Evolutionary conservation across 2,797 vertebrate species (phyloP).

Genomic region (Toxotes lorentzi): DNA sequence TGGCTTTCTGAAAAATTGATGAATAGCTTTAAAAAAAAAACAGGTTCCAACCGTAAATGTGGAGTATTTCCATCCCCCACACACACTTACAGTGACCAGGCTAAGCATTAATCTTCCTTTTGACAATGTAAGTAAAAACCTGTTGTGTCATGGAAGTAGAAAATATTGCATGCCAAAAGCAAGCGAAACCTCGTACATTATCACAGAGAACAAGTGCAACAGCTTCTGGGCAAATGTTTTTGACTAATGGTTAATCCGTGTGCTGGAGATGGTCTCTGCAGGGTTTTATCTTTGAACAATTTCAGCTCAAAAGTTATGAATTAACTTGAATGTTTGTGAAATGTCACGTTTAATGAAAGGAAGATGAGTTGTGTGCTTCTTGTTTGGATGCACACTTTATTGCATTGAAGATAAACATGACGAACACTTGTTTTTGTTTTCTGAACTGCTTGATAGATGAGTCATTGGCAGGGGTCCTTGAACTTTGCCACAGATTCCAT

Average conservation of each 20-base stretch:
- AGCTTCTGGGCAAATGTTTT: background rate
- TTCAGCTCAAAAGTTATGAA: background rate
- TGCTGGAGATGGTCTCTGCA: background rate
- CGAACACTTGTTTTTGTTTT: background rate
- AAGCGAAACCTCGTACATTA: background rate
- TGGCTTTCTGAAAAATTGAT: background rate
- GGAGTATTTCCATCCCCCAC: background rate
- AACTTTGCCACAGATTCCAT: slow-evolving; percentile 13
- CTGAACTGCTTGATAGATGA: slow-evolving; percentile 4
- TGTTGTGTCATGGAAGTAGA: background rate
- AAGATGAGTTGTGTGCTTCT: background rate
- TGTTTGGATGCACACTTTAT: background rate
- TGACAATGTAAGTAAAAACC: slow-evolving; percentile 12
- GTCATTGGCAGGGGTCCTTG: background rate
- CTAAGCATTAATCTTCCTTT: background rate
- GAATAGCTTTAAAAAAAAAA: background rate
- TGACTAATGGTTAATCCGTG: slow-evolving; percentile 43
- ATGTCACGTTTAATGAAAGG: background rate
- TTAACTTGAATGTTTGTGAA: background rate
- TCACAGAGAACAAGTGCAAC: background rate
- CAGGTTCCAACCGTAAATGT: background rate
- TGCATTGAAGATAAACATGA: background rate
- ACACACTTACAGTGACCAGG: background rate
- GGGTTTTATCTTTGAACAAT: background rate
- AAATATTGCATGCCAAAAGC: background rate